These are phyloP conservation scores for Diploptera punctata DNA, from an alignment of 2,888 invertebrate genomes.

Conservation along the genomic window DNA sequence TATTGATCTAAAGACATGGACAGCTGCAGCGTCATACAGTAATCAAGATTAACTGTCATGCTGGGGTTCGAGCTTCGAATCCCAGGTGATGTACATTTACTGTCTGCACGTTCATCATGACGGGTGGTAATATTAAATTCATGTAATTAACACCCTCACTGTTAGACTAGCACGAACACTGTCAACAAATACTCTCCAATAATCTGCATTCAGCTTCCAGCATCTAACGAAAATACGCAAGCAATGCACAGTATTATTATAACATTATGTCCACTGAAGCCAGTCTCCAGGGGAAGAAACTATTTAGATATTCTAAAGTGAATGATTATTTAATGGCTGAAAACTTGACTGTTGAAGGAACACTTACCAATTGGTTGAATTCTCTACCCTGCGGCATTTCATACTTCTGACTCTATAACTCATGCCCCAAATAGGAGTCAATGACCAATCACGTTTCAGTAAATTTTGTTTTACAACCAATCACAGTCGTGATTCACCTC, in stretches of 20 bases:
- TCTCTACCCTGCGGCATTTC: too few relatives aligned
- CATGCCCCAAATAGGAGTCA: too few relatives aligned
- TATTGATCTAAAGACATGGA: too few relatives aligned
- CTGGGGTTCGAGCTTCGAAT: background rate
- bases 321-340: background rate
- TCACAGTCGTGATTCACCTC: too few relatives aligned
- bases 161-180: background rate
- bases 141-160: slow-evolving; percentile 1
- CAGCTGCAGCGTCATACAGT: background rate
- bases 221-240: background rate
- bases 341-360: too few relatives aligned
- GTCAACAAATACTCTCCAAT: too few relatives aligned
- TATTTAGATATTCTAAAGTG: background rate
- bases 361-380: too few relatives aligned
- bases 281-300: background rate
- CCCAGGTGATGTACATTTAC: background rate
- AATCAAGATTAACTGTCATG: slow-evolving; percentile 6
- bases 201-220: background rate
- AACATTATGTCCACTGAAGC: background rate
- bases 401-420: too few relatives aligned
- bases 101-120: background rate
- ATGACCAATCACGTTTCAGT: too few relatives aligned
- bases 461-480: too few relatives aligned
- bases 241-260: background rate
- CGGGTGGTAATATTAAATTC: background rate